A percentile compares a stretch with the other conserved stretches of the same genome.
Conservation (phyloP, 2,888 invertebrate species). For the Entomobrya multifasciata region DNA sequence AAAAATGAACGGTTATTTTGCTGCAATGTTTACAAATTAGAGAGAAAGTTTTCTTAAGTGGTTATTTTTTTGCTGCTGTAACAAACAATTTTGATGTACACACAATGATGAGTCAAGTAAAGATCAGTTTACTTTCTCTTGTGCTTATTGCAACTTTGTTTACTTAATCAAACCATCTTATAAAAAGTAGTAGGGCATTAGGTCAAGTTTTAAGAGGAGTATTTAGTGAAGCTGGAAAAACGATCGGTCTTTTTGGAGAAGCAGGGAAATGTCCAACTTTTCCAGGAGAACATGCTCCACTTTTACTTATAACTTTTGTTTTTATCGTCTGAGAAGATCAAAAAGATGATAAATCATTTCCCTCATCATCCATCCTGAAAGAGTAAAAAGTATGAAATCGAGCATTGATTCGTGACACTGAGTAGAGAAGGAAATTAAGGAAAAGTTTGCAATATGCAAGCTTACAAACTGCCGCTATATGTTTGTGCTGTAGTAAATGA, state of each 20-base stretch:
- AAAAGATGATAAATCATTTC: conserved; percentile 40
- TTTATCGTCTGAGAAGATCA: conserved; percentile 7
- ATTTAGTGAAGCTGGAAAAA: neutral
- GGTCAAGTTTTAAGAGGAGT: neutral
- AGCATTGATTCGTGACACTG: conserved; percentile 13
- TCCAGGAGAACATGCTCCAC: conserved; percentile 7
- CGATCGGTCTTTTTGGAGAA: neutral
- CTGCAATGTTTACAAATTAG: too few species aligned
- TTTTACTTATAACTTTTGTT: conserved; percentile 4
- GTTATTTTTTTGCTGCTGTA: too few species aligned
- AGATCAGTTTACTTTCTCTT: too few species aligned
- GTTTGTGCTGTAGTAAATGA: neutral
- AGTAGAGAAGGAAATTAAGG: conserved; percentile 8
- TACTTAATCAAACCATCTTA: too few species aligned
- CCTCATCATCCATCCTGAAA: neutral
- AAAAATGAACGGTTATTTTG: too few species aligned
- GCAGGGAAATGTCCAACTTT: neutral
- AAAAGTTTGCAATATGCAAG: too few species aligned
- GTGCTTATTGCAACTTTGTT: too few species aligned
- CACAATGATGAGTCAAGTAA: too few species aligned
- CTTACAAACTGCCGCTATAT: too few species aligned
- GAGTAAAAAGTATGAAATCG: conserved; percentile 22
- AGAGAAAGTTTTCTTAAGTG: too few species aligned
- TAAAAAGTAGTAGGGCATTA: neutral
- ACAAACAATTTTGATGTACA: too few species aligned